Percentiles rank a stretch among this genome's conserved stretches.
Conservation (phyloP, 2,113 vertebrate genomes). For the Amblyopsis rosae region DNA sequence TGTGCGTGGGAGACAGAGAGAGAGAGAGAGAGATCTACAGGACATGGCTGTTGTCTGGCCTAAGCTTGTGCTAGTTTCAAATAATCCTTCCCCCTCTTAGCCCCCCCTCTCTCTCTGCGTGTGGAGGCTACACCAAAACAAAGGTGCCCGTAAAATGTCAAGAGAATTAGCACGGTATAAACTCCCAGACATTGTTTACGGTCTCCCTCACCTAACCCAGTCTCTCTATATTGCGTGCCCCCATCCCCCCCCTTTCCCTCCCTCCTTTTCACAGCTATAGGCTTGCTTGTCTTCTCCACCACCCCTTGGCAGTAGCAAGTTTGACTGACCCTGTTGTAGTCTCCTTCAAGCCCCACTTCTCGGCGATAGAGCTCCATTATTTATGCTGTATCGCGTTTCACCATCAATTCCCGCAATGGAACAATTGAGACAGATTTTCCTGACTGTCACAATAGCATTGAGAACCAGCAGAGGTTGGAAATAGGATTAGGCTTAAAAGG, state of each 20-base stretch:
- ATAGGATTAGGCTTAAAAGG: slow-evolving; percentile 81
- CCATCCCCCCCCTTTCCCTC: background rate
- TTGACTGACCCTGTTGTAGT: slow-evolving; percentile 62
- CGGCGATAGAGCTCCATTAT: slow-evolving; percentile 74
- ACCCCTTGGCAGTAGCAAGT: slow-evolving; percentile 47
- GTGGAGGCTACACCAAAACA: slow-evolving; percentile 38
- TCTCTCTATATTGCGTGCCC: background rate
- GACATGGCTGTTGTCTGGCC: slow-evolving; percentile 51
- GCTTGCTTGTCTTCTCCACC: slow-evolving; percentile 30
- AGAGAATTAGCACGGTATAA: slow-evolving; percentile 57
- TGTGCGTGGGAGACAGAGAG: slow-evolving; percentile 8
- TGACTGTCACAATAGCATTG: slow-evolving; percentile 74
- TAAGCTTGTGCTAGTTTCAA: slow-evolving; percentile 27
- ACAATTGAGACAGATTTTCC: slow-evolving; percentile 75
- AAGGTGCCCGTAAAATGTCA: slow-evolving; percentile 51
- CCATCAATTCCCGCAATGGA: slow-evolving; percentile 72
- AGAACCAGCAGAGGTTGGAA: slow-evolving; percentile 75
- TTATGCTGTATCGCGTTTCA: slow-evolving; percentile 73
- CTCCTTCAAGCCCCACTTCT: slow-evolving; percentile 56
- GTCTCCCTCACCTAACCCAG: slow-evolving; percentile 15
- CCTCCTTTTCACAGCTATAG: slow-evolving; percentile 11
- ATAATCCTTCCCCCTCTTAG: slow-evolving; percentile 16
- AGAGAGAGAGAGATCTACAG: slow-evolving; percentile 34
- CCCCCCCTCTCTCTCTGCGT: slow-evolving; percentile 26
- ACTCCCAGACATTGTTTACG: slow-evolving; percentile 48